Conservation (phyloP, 2,113 vertebrate genomes). For the Protomyctophum bolini region DNA sequence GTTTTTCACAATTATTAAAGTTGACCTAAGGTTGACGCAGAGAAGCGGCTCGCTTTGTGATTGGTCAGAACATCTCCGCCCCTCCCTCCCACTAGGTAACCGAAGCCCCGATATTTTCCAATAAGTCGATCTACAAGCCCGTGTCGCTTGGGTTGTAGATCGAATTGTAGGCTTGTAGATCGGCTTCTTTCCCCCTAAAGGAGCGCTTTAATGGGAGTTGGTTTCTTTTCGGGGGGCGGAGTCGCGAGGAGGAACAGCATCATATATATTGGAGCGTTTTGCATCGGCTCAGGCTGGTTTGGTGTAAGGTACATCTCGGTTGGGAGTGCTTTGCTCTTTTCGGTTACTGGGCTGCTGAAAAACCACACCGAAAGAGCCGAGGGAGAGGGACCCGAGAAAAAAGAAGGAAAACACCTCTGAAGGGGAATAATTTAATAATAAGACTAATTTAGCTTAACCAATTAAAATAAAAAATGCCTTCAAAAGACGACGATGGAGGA, state of each 20-base stretch:
- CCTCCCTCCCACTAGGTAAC: slow-evolving; percentile 55
- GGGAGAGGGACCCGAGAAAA: slow-evolving; percentile 10
- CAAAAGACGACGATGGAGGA: slow-evolving; percentile 82
- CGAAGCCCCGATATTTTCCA: no score
- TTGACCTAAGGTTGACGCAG: slow-evolving; percentile 25
- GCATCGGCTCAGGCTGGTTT: slow-evolving; percentile 34
- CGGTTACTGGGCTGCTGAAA: slow-evolving; percentile 1
- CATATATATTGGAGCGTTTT: slow-evolving; percentile 71
- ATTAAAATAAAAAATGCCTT: slow-evolving; percentile 36
- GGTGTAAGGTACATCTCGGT: slow-evolving; percentile 53
- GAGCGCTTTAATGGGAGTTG: slow-evolving; percentile 23
- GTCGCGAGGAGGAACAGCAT: slow-evolving; percentile 18
- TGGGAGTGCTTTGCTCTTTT: slow-evolving; percentile 10
- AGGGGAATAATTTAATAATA: slow-evolving; percentile 14
- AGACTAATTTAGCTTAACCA: no score
- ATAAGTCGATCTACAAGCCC: no score
- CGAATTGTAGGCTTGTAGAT: no score
- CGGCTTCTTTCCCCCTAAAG: no score
- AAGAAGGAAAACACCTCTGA: slow-evolving; percentile 5
- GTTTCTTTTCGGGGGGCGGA: slow-evolving; percentile 57
- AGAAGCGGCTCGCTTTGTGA: slow-evolving; percentile 20
- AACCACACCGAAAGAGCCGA: slow-evolving; percentile 19
- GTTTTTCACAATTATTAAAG: background rate
- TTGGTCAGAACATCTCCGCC: slow-evolving; percentile 46
- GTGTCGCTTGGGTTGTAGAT: no score